phyloP scores from a whole-genome alignment of 2,888 invertebrate genomes.

The Xanthorhoe designata region DNA sequence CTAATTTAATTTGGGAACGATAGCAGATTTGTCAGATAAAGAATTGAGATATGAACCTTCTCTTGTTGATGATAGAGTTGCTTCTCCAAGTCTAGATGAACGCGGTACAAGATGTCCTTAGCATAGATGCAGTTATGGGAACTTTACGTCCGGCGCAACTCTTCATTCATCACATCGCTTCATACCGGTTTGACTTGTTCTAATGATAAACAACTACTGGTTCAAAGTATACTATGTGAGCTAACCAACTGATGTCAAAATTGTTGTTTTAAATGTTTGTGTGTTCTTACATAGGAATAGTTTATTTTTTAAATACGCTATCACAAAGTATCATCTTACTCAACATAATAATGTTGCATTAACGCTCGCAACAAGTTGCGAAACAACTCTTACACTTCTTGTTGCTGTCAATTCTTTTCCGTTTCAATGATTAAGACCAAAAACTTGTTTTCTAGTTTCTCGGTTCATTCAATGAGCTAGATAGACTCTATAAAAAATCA shows the following conservation, averaged over 20 bases:
- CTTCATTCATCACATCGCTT: conserved; percentile 19
- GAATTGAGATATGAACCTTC: neutral
- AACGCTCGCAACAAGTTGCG: conserved; percentile 2
- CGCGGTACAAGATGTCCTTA: conserved; percentile 1
- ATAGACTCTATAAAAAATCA: conserved; percentile 1
- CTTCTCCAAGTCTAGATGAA: neutral
- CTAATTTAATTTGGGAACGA: neutral
- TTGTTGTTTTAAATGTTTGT: neutral
- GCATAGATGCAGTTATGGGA: conserved; percentile 4
- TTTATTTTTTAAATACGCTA: neutral
- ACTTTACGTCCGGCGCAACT: conserved; percentile 4
- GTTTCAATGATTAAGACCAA: conserved; percentile 17
- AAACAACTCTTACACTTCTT: conserved; percentile 1
- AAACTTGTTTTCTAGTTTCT: conserved; percentile 12
- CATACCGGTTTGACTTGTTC: conserved; percentile 19
- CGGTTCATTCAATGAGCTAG: conserved; percentile 11
- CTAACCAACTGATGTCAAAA: neutral
- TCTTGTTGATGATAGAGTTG: neutral
- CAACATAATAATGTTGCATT: conserved; percentile 10
- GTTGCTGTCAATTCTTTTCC: conserved; percentile 11
- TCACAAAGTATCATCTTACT: conserved; percentile 1
- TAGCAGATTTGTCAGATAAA: neutral
- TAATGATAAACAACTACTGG: neutral
- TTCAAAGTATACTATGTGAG: neutral
- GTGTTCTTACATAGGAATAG: neutral